Percentiles rank a stretch among this genome's conserved stretches.
Conservation (phyloP, 2,113 vertebrate genomes). For the Chloropsis hardwickii region DNA sequence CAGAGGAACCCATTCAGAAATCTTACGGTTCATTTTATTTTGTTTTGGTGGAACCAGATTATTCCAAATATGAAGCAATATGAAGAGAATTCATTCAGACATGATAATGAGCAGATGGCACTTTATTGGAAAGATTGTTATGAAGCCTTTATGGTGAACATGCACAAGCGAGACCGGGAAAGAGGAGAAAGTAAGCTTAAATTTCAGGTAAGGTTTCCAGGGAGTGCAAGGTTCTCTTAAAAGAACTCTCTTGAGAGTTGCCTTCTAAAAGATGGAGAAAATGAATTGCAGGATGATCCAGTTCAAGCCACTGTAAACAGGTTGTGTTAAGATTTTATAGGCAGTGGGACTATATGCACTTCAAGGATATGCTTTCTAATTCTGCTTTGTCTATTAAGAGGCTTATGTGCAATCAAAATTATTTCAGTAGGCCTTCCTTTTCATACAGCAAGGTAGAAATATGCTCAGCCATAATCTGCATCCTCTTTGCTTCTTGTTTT, state of each 20-base stretch:
- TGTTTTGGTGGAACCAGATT: constrained; percentile 77
- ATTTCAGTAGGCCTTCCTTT: not conserved
- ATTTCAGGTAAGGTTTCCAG: constrained; percentile 84
- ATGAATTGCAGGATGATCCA: not conserved
- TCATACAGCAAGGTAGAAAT: not conserved
- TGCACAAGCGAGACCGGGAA: constrained; percentile 90
- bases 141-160: constrained; percentile 91
- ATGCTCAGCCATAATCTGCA: not conserved
- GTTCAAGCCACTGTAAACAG: not conserved
- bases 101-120: constrained; percentile 87
- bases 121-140: constrained; percentile 95
- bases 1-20: not conserved
- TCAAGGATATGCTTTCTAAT: not conserved
- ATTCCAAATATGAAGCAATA: constrained; percentile 98
- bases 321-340: not conserved
- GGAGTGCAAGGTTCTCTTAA: not conserved
- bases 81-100: constrained; percentile 90
- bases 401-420: not conserved
- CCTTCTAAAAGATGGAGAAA: not conserved
- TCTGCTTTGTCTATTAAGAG: not conserved
- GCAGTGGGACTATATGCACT: not conserved
- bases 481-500: not conserved
- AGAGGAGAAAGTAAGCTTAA: constrained; percentile 95
- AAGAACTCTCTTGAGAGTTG: not conserved
- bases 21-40: not conserved